These are phyloP conservation scores for Heliocidaris tuberculata DNA, from an alignment of 35 echinoderm and acorn worm species.

Conservation along the genomic window DNA sequence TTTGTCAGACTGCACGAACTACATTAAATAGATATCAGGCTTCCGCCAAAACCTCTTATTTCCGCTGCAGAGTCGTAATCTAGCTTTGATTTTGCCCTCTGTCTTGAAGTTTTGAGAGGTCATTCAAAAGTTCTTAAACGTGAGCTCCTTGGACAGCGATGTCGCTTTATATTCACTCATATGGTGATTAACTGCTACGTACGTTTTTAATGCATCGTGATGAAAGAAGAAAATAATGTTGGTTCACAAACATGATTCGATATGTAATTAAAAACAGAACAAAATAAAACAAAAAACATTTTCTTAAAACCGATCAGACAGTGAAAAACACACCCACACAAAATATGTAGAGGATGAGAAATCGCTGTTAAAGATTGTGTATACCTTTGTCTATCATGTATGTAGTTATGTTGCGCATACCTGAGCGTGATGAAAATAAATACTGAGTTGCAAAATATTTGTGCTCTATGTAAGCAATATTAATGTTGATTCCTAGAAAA, in stretches of 20 bases:
- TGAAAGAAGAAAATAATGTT: no score
- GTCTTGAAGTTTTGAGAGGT: background rate
- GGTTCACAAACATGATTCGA: no score
- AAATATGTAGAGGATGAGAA: background rate
- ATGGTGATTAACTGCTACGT: no score
- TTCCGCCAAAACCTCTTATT: background rate
- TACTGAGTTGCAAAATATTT: background rate
- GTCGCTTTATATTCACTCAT: background rate
- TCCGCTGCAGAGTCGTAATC: background rate
- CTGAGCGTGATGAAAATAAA: background rate
- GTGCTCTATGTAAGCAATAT: background rate
- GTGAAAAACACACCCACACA: no score
- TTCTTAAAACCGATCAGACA: background rate
- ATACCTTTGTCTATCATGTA: no score
- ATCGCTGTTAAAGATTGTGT: background rate
- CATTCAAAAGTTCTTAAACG: background rate
- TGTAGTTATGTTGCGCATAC: background rate
- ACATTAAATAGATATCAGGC: background rate
- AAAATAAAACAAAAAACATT: background rate
- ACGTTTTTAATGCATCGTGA: no score
- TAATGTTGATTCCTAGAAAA: no score
- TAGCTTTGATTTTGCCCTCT: background rate
- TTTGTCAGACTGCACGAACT: background rate
- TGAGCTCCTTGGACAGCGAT: background rate
- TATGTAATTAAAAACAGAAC: no score